Conservation (phyloP, 2,113 vertebrate genomes). For the Petrocephalus microphthalmus region DNA sequence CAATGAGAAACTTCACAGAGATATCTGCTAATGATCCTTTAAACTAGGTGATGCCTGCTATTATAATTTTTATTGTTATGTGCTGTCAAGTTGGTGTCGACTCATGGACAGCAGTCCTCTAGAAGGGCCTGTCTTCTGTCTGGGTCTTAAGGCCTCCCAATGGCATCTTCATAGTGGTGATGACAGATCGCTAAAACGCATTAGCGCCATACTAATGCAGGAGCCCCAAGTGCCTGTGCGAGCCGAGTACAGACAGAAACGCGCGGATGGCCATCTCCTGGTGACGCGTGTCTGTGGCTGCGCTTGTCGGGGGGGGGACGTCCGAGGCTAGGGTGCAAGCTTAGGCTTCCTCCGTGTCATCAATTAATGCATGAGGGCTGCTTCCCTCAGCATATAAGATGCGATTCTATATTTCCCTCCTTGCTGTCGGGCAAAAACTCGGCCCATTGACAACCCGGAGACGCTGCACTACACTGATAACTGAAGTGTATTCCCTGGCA, state of each 20-base stretch:
- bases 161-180: background rate
- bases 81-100: background rate
- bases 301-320: background rate
- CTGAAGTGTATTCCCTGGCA: background rate
- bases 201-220: background rate
- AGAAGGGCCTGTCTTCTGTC: background rate
- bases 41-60: background rate
- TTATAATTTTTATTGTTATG: background rate
- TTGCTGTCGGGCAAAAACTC: background rate
- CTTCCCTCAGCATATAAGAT: slow-evolving; percentile 5
- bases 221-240: background rate
- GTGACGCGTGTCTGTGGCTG: background rate
- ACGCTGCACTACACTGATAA: background rate
- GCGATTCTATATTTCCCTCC: background rate
- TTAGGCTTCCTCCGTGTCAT: slow-evolving; percentile 2
- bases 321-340: background rate
- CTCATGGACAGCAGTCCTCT: background rate
- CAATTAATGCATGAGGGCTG: slow-evolving; percentile 6
- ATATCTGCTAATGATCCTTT: background rate
- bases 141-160: background rate
- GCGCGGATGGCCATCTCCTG: background rate
- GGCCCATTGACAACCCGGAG: background rate
- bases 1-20: background rate
- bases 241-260: background rate
- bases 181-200: background rate